phyloP scores from a whole-genome alignment of 2,113 vertebrate genomes.

The Hepsetus odoe region DNA sequence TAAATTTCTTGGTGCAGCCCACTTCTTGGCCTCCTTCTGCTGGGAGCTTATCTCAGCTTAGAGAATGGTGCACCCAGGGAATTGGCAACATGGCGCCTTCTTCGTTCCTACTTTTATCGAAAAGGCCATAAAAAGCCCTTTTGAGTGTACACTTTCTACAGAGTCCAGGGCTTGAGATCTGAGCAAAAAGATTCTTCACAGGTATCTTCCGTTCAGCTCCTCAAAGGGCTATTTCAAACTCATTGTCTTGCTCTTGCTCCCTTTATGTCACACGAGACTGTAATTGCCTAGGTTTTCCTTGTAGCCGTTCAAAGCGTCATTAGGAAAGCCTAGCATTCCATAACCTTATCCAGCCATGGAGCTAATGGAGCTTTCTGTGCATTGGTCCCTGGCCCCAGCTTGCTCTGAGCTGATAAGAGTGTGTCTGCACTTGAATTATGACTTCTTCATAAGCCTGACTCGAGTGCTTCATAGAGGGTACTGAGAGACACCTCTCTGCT shows the following conservation, averaged over 20 bases:
- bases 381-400: constrained; percentile 2
- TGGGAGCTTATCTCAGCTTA: constrained; percentile 6
- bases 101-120: constrained; percentile 7
- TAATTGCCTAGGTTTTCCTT: background rate
- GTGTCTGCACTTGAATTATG: constrained; percentile 27
- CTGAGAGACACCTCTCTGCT: background rate
- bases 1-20: constrained; percentile 56
- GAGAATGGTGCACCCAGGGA: constrained; percentile 1
- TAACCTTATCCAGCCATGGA: constrained; percentile 19
- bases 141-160: constrained; percentile 22
- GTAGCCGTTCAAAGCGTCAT: constrained; percentile 11
- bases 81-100: constrained; percentile 28
- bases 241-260: background rate
- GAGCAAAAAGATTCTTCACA: constrained; percentile 24
- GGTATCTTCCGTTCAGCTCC: background rate
- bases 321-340: constrained; percentile 7
- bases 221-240: background rate
- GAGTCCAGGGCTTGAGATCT: constrained; percentile 15
- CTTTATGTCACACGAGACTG: background rate
- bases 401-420: constrained; percentile 31
- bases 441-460: constrained; percentile 25
- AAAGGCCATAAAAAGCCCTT: constrained; percentile 3
- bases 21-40: constrained; percentile 3
- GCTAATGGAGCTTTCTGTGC: constrained; percentile 28
- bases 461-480: constrained; percentile 20